Percentiles rank a stretch among this genome's conserved stretches.
Conservation (phyloP, 2,888 invertebrate species). For the Volucella bombylans region DNA sequence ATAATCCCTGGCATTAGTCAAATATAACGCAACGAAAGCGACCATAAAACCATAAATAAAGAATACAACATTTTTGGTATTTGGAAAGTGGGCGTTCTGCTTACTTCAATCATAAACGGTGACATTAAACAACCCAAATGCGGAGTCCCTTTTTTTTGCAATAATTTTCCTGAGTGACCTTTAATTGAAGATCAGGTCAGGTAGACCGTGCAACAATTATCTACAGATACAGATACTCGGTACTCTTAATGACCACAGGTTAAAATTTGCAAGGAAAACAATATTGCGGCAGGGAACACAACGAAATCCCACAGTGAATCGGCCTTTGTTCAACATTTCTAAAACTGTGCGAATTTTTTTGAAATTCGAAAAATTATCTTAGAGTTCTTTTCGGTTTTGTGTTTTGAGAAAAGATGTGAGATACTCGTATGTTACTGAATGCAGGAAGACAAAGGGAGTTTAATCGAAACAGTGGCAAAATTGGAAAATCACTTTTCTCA, state of each 20-base stretch:
- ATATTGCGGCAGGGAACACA: neutral
- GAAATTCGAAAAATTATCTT: neutral
- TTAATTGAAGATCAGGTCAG: neutral
- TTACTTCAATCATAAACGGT: constrained; percentile 70
- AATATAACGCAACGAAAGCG: constrained; percentile 51
- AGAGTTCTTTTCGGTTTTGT: neutral
- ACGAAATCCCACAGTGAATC: constrained; percentile 20
- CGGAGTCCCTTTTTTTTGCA: constrained; percentile 38
- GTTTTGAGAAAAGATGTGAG: neutral
- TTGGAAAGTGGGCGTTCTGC: constrained; percentile 72
- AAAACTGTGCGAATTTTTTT: constrained; percentile 15
- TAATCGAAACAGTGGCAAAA: constrained; percentile 45
- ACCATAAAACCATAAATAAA: constrained; percentile 50
- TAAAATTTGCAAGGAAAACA: constrained; percentile 2
- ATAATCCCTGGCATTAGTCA: constrained; percentile 66
- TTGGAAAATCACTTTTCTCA: constrained; percentile 6
- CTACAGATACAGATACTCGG: neutral
- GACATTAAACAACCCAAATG: constrained; percentile 34
- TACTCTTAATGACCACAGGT: constrained; percentile 18
- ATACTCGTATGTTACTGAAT: neutral
- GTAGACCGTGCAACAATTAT: constrained; percentile 15
- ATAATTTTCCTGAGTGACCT: neutral
- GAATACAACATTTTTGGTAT: constrained; percentile 23
- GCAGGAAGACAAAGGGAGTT: constrained; percentile 8
- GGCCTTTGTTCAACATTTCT: constrained; percentile 26